phyloP scores from a whole-genome alignment of 2,888 invertebrate genomes.

The Drosophila barbarae region DNA sequence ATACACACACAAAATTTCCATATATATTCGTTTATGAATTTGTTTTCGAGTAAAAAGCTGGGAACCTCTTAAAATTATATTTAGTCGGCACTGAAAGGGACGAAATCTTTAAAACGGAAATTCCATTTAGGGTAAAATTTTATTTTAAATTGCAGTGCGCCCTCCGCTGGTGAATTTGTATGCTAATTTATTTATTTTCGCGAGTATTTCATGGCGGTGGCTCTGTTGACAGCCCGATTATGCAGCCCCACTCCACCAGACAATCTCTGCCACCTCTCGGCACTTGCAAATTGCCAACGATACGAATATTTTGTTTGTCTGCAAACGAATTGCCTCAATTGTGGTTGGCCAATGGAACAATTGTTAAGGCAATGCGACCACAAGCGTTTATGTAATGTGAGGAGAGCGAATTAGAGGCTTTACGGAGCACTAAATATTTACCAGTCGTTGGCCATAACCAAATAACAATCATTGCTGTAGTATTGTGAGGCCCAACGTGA shows the following conservation, averaged over 20 bases:
- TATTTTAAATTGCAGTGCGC: conserved; percentile 3
- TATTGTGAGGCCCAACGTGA: neutral
- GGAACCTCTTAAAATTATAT: conserved; percentile 15
- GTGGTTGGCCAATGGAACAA: conserved; percentile 8
- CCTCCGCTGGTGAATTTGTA: conserved; percentile 13
- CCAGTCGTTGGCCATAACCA: neutral
- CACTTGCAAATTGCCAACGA: conserved; percentile 24
- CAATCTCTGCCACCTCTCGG: conserved; percentile 6
- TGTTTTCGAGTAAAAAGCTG: conserved; percentile 27
- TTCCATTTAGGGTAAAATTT: conserved; percentile 10
- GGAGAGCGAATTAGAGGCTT: conserved; percentile 1
- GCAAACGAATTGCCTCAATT: conserved; percentile 9
- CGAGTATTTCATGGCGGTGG: conserved; percentile 9
- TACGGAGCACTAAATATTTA: neutral
- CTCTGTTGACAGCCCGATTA: conserved; percentile 31
- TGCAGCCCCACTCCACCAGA: conserved; percentile 13
- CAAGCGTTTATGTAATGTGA: neutral
- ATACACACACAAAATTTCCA: conserved; percentile 51
- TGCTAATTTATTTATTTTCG: conserved; percentile 31
- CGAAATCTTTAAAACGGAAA: conserved; percentile 9
- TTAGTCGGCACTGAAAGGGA: conserved; percentile 7
- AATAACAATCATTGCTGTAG: no score
- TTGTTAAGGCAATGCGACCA: neutral
- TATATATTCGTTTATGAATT: conserved; percentile 45
- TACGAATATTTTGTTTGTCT: conserved; percentile 14